These are phyloP conservation scores for Oxyruncus cristatus DNA, from an alignment of 2,113 vertebrate genomes.

Conservation along the genomic window DNA sequence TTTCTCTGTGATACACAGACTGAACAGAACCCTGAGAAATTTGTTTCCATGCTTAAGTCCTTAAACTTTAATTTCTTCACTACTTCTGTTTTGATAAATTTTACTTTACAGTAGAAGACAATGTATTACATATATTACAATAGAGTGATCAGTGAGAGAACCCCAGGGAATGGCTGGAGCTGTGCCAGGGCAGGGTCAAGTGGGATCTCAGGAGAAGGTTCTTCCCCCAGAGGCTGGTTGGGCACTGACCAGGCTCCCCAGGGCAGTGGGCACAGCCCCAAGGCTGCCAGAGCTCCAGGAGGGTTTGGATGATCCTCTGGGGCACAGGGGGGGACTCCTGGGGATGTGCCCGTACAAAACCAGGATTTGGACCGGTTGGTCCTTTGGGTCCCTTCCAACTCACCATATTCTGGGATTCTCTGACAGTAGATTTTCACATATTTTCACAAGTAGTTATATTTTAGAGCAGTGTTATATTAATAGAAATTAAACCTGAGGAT, in stretches of 20 bases:
- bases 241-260: not conserved
- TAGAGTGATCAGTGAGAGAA: not conserved
- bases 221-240: not conserved
- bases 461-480: not conserved
- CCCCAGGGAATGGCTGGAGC: not conserved
- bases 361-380: not conserved
- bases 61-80: not conserved
- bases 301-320: not conserved
- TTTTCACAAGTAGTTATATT: not conserved
- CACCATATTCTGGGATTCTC: not conserved
- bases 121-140: not conserved
- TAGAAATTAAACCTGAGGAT: not conserved
- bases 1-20: not conserved
- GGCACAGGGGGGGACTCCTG: not conserved
- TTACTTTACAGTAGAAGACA: not conserved
- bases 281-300: not conserved
- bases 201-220: not conserved
- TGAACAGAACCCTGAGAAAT: not conserved
- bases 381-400: not conserved
- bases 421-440: not conserved
- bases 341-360: not conserved
- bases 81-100: not conserved
- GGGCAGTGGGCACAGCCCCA: not conserved
- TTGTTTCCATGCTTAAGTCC: not conserved
- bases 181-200: not conserved